Percentiles rank a stretch among this genome's conserved stretches.
Evolutionary conservation across 1,140 invertebrate genomes (phyloP).

Genomic region (Papilio polyxenes): DNA sequence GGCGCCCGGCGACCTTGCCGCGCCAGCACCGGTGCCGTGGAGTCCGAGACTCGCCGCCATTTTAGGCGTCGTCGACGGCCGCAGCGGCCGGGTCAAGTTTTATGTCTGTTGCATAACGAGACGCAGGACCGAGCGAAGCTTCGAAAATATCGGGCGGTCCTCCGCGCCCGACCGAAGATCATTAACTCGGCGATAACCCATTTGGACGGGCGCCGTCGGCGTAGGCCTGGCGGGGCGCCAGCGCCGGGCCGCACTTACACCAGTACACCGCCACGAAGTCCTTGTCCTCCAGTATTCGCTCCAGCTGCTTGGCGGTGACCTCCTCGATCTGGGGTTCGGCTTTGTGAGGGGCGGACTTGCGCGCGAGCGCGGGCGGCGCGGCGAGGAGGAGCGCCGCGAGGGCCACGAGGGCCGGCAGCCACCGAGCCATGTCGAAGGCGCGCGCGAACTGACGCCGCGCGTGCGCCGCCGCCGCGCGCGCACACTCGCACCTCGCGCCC

Average conservation of each 20-base stretch:
- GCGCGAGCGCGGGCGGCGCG: constrained; percentile 69
- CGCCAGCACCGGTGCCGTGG: constrained; percentile 61
- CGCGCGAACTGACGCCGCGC: constrained; percentile 75
- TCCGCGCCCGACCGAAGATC: constrained; percentile 61
- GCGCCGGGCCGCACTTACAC: constrained; percentile 88
- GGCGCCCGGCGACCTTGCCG: constrained; percentile 74
- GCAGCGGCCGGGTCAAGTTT: constrained; percentile 74
- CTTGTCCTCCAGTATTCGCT: constrained; percentile 92
- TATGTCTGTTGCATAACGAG: constrained; percentile 78
- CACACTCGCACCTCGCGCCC: constrained; percentile 49
- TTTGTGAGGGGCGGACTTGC: constrained; percentile 63
- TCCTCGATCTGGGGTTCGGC: constrained; percentile 93
- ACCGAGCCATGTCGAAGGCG: constrained; percentile 80
- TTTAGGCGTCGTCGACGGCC: constrained; percentile 73
- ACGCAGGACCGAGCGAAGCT: constrained; percentile 50
- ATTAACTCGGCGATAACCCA: constrained; percentile 67
- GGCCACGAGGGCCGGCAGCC: constrained; percentile 77
- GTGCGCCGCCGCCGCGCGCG: constrained; percentile 56
- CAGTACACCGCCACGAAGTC: constrained; percentile 97
- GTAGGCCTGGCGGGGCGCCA: constrained; percentile 54
- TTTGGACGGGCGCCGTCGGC: constrained; percentile 62
- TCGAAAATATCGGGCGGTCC: constrained; percentile 64
- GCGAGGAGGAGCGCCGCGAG: constrained; percentile 56
- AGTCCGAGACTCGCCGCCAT: constrained; percentile 73
- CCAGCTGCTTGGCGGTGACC: constrained; percentile 94